phyloP scores from a whole-genome alignment of 2,113 vertebrate genomes.

The Anser brachyrhynchus region DNA sequence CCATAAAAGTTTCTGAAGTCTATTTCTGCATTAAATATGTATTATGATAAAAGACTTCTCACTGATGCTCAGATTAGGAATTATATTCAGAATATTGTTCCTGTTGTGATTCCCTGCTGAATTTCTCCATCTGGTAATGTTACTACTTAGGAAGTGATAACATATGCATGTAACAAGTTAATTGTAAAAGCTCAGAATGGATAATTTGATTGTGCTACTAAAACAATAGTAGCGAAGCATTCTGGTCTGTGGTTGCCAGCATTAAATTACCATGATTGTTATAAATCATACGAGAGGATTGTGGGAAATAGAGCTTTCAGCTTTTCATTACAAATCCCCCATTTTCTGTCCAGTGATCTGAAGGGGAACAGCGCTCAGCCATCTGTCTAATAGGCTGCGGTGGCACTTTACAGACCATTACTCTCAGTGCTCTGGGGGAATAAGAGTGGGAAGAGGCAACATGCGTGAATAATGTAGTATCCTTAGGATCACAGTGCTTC shows the following conservation, averaged over 20 bases:
- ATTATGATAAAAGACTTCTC: background rate
- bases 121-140: constrained; percentile 9
- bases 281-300: background rate
- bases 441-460: background rate
- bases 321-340: background rate
- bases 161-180: constrained; percentile 29
- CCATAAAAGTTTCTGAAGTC: background rate
- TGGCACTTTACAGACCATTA: background rate
- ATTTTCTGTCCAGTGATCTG: background rate
- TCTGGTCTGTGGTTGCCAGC: background rate
- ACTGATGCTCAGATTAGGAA: background rate
- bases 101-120: constrained; percentile 4
- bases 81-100: background rate
- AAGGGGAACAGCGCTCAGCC: background rate
- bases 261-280: constrained; percentile 8
- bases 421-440: background rate
- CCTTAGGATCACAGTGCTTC: background rate
- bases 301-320: constrained; percentile 22
- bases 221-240: background rate
- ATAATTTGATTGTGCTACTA: constrained; percentile 11
- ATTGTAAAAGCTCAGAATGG: background rate
- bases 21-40: background rate
- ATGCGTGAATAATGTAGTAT: background rate
- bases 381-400: background rate
- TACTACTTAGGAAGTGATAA: constrained; percentile 42